These are phyloP conservation scores for Amphiprion clarkii DNA, from an alignment of 2,797 vertebrate species.

Conservation along the genomic window DNA sequence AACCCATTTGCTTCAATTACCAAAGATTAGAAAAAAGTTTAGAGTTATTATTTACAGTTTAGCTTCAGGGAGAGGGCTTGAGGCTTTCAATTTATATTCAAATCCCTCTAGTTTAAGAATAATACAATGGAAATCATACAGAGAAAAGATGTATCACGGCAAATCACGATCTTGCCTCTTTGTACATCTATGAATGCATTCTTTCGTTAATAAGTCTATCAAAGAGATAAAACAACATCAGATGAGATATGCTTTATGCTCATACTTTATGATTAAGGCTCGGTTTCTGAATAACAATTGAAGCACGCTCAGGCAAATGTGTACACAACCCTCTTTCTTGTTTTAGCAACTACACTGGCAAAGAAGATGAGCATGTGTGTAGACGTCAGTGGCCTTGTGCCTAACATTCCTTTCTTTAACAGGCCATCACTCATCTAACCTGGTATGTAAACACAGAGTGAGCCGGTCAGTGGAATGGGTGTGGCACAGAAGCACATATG, in stretches of 20 bases:
- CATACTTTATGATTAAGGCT: conserved; percentile 45
- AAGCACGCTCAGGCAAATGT: neutral
- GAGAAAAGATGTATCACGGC: conserved; percentile 72
- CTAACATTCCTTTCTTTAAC: conserved; percentile 71
- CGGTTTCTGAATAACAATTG: conserved; percentile 41
- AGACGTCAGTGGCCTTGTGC: conserved; percentile 62
- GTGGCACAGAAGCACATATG: conserved; percentile 55
- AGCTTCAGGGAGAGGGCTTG: conserved; percentile 78
- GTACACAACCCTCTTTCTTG: conserved; percentile 31
- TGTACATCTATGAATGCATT: conserved; percentile 61
- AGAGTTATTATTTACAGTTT: conserved; percentile 89
- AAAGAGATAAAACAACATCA: conserved; percentile 50
- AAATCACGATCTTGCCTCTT: conserved; percentile 59
- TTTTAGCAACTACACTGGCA: conserved; percentile 37
- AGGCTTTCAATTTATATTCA: conserved; percentile 85
- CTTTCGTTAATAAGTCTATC: conserved; percentile 71
- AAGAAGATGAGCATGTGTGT: conserved; percentile 40
- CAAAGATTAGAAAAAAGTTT: conserved; percentile 85
- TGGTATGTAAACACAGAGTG: conserved; percentile 79
- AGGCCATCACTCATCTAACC: conserved; percentile 72
- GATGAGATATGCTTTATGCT: conserved; percentile 53
- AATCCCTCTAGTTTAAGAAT: conserved; percentile 80
- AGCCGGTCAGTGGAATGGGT: conserved; percentile 63
- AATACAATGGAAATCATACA: conserved; percentile 72
- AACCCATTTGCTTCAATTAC: conserved; percentile 90